Conservation (phyloP, 1,140 invertebrate species). For the Drosophila kepulauana region DNA sequence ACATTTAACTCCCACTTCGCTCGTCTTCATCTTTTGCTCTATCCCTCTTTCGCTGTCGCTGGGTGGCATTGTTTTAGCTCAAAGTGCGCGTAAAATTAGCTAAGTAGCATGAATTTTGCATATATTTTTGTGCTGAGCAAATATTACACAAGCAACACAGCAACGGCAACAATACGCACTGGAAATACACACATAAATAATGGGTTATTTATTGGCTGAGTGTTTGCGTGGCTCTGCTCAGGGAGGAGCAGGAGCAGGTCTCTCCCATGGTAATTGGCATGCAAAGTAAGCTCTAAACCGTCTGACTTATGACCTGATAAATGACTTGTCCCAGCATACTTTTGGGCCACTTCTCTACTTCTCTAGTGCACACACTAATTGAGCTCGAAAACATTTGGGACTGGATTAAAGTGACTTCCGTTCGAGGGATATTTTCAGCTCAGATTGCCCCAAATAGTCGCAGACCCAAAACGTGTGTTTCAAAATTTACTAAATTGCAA, state of each 20-base stretch:
- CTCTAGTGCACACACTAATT: conserved; percentile 38
- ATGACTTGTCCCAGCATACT: conserved; percentile 31
- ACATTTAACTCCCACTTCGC: neutral
- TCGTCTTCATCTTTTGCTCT: conserved; percentile 13
- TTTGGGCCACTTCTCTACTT: conserved; percentile 6
- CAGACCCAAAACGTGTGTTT: too few species aligned
- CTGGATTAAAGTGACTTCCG: conserved; percentile 25
- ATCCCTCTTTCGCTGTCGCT: conserved; percentile 5
- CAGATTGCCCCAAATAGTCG: conserved; percentile 4
- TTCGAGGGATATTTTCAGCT: neutral
- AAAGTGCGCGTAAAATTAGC: conserved; percentile 77
- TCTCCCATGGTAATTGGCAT: conserved; percentile 52
- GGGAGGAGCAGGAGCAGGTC: neutral
- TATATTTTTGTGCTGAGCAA: conserved; percentile 44
- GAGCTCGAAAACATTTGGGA: conserved; percentile 12
- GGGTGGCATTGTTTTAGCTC: conserved; percentile 69
- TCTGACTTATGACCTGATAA: conserved; percentile 51
- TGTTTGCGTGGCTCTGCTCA: neutral
- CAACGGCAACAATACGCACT: neutral
- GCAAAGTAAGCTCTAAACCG: conserved; percentile 48
- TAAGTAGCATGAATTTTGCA: conserved; percentile 69
- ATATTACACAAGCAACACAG: conserved; percentile 23
- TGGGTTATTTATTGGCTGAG: conserved; percentile 69
- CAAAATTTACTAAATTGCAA: neutral
- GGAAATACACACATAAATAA: conserved; percentile 62